Evolutionary conservation across 2,888 invertebrate genomes (phyloP).

Genomic region (Sylvicola cinctus): DNA sequence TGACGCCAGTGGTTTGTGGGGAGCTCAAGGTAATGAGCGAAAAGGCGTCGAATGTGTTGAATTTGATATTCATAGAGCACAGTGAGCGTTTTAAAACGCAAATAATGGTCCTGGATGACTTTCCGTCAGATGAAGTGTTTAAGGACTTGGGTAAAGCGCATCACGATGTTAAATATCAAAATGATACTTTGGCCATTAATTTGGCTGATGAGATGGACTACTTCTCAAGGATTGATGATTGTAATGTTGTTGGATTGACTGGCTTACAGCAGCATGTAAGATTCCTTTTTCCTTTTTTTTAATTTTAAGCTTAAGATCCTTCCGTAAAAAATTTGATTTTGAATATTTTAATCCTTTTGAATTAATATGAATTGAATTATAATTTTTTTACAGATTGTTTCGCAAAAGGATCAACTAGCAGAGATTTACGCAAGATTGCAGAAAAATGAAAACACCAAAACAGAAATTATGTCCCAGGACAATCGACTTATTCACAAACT

Average conservation of each 20-base stretch:
- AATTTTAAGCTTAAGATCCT: no score
- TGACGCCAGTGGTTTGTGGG: constrained; percentile 27
- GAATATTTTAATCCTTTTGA: no score
- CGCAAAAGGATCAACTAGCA: no score
- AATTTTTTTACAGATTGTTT: no score
- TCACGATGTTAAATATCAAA: constrained; percentile 17
- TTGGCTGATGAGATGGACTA: constrained; percentile 27
- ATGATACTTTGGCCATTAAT: constrained; percentile 10
- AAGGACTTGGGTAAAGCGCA: constrained; percentile 17
- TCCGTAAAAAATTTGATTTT: no score
- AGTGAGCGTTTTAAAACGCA: constrained; percentile 24
- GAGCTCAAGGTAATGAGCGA: constrained; percentile 11
- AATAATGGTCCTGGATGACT: constrained; percentile 29
- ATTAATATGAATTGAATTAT: no score
- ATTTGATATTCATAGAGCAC: constrained; percentile 32
- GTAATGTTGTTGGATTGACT: constrained; percentile 18
- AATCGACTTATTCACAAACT: constrained; percentile 14
- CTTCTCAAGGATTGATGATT: constrained; percentile 26
- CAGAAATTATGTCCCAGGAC: constrained; percentile 32
- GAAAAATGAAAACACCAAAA: constrained; percentile 28
- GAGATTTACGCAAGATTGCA: no score
- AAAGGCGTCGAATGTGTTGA: constrained; percentile 25
- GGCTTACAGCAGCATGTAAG: constrained; percentile 10
- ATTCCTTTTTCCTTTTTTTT: no score
- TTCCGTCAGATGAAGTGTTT: constrained; percentile 26